phyloP scores from a whole-genome alignment of 1,140 invertebrate genomes.

The Bombus ignitus region DNA sequence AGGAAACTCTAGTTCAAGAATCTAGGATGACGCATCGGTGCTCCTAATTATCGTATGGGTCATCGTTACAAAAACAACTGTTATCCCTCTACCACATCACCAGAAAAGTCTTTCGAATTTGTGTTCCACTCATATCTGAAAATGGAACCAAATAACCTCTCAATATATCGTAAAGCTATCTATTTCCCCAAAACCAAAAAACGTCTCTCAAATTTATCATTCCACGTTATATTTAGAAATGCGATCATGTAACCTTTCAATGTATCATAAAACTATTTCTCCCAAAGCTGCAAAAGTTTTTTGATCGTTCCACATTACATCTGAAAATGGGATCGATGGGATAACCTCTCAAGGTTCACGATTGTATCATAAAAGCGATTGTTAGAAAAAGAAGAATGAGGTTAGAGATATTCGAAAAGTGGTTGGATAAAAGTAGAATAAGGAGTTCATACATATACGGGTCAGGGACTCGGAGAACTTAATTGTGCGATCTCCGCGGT shows the following conservation, averaged over 20 bases:
- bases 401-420: neutral
- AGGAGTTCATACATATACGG: neutral
- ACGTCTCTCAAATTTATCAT: too few relatives aligned
- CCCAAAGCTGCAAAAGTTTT: neutral
- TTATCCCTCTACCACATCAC: too few relatives aligned
- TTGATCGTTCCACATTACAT: neutral
- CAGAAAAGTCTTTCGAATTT: too few relatives aligned
- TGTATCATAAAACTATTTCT: too few relatives aligned
- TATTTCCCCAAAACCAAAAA: too few relatives aligned
- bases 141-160: too few relatives aligned
- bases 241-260: too few relatives aligned
- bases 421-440: neutral
- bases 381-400: neutral
- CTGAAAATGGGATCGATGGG: neutral
- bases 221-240: too few relatives aligned
- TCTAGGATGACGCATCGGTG: neutral
- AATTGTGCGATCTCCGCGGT: slow-evolving; percentile 24
- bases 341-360: too few relatives aligned
- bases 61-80: neutral
- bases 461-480: slow-evolving; percentile 25
- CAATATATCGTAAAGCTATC: too few relatives aligned
- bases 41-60: neutral
- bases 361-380: neutral
- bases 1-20: neutral
- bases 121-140: too few relatives aligned